A percentile compares a stretch with the other conserved stretches of the same genome.
Conservation (phyloP, 1,140 invertebrate genomes). For the Zaprionus davidi region DNA sequence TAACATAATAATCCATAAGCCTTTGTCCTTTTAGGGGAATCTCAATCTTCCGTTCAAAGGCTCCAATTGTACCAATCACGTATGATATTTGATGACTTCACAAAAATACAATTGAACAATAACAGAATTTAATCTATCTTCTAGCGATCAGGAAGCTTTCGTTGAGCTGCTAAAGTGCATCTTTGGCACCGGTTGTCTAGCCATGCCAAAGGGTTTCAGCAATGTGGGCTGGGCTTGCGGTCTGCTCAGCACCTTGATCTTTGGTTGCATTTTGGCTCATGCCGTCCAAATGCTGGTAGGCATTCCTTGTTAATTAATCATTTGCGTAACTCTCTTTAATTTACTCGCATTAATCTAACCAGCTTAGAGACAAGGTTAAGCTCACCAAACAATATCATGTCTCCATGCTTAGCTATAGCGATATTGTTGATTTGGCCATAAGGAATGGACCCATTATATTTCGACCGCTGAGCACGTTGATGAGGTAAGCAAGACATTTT, state of each 20-base stretch:
- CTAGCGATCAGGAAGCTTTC: constrained; percentile 56
- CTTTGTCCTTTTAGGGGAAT: background rate
- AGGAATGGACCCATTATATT: constrained; percentile 37
- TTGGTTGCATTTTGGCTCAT: constrained; percentile 46
- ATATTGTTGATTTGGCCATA: constrained; percentile 51
- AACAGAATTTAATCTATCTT: background rate
- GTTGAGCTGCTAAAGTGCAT: constrained; percentile 57
- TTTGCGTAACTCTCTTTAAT: background rate
- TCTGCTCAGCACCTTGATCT: constrained; percentile 39
- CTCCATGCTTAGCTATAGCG: constrained; percentile 41
- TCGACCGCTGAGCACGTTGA: constrained; percentile 27
- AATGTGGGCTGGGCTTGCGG: constrained; percentile 60
- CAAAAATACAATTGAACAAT: too few relatives aligned
- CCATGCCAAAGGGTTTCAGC: constrained; percentile 54
- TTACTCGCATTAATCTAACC: background rate
- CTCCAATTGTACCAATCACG: constrained; percentile 2
- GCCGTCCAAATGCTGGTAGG: constrained; percentile 62
- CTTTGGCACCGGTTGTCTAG: constrained; percentile 63
- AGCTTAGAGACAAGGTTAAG: constrained; percentile 39
- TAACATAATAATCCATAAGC: background rate
- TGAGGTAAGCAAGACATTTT: constrained; percentile 33
- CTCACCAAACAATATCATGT: constrained; percentile 25
- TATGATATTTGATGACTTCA: constrained; percentile 23
- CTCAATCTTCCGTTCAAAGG: background rate
- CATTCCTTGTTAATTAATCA: background rate